A percentile compares a stretch with the other conserved stretches of the same genome.
phyloP scores from a whole-genome alignment of 2,113 vertebrate species.

The Psilopsiagon aurifrons region DNA sequence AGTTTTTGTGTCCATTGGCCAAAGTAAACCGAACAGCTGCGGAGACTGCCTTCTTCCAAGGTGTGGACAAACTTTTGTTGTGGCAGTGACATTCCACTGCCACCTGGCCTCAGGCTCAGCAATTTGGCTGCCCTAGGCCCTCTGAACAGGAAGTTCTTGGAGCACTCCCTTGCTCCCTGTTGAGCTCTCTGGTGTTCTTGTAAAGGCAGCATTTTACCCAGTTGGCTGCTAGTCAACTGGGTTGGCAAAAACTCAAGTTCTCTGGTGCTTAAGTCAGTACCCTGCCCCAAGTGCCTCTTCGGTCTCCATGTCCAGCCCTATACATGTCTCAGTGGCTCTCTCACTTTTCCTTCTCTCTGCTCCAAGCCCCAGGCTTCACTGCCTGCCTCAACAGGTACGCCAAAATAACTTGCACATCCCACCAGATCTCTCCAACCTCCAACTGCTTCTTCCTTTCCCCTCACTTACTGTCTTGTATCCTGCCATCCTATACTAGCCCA shows the following conservation, averaged over 20 bases:
- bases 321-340: not conserved
- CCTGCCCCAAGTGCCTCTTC: not conserved
- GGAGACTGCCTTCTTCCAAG: constrained; percentile 43
- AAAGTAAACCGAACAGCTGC: constrained; percentile 49
- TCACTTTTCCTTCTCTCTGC: not conserved
- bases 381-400: not conserved
- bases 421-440: not conserved
- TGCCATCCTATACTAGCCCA: not conserved
- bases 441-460: not conserved
- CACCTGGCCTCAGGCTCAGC: not conserved
- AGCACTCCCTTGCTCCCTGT: not conserved
- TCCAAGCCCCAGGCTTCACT: not conserved
- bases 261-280: not conserved
- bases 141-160: not conserved
- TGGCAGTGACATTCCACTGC: not conserved
- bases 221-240: not conserved
- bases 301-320: not conserved
- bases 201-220: not conserved
- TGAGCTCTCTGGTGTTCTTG: not conserved
- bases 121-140: not conserved
- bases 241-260: not conserved
- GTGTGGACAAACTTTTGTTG: constrained; percentile 48
- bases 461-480: not conserved
- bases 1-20: constrained; percentile 22
- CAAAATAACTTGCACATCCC: not conserved